Base-by-base conservation (phyloP, 2,113 vertebrate genomes). In the Apteryx owenii region DNA sequence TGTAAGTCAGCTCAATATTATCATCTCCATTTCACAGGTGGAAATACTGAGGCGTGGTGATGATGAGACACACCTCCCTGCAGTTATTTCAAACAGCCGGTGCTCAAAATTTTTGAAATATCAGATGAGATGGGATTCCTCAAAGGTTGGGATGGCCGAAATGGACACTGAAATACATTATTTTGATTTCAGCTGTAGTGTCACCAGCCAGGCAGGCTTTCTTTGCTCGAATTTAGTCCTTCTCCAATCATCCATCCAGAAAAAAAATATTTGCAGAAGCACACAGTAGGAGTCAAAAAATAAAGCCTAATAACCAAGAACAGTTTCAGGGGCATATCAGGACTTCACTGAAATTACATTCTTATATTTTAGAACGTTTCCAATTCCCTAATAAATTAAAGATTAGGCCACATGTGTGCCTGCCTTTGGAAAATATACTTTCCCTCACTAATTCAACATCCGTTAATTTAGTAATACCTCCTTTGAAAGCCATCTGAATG, bases 1-100 rank as follows among this genome's bases (percentile, higher is more conserved):
- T 1, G 7, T 23, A 95, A 61, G 53, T 23, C 79, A 93, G 46
- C 38, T 51, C 70, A 36, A 9, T 16, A 42, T 9, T 87, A 50
- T 44, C 44, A 75, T 54, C 69, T 73, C 83, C 38, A 54, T 73
- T 96, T 94, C 69, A 71, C 84, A 95, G 79, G 81, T 84, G 53
- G 93, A 79, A 94, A 84, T 40, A 80, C 44, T 60, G 95, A 96
- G 88, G 90, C 56, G 38, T 50, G 90, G 92, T 94, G 90, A 81
- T 13, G 1, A 29, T 1, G 71, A 73, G 54, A 91, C 64, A 88
- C 88, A 91, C 93, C 95, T 94, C 95, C 90, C 3, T 1, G 36
- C 33, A 90, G 26, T 56, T 18, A 25, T 6, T 76, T 62, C 89
- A 48, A 85, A 77, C 21, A 88, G 62, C 42, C 87, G 89, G 15